phyloP scores from a whole-genome alignment of 2,797 vertebrate species.

The Pagetopsis macropterus region DNA sequence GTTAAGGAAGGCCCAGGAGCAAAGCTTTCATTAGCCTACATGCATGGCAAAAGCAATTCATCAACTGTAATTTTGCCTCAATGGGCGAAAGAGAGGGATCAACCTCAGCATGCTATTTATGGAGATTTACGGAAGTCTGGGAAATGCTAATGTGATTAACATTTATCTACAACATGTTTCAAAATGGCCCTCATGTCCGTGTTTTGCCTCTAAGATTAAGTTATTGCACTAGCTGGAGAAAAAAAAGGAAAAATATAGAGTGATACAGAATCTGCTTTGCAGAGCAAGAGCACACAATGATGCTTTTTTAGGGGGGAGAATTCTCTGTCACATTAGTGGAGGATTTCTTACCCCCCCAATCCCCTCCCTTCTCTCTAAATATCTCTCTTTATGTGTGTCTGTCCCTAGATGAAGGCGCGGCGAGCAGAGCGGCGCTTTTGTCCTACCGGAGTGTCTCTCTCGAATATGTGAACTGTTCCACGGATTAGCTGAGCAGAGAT shows the following conservation, averaged over 20 bases:
- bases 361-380: constrained; percentile 76
- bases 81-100: constrained; percentile 86
- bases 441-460: constrained; percentile 83
- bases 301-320: constrained; percentile 59
- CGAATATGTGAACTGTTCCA: constrained; percentile 85
- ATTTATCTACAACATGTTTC: constrained; percentile 88
- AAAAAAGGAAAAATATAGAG: constrained; percentile 57
- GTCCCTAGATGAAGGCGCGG: constrained; percentile 83
- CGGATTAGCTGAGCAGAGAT: constrained; percentile 88
- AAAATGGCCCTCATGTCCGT: constrained; percentile 84
- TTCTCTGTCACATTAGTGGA: constrained; percentile 83
- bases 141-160: constrained; percentile 90
- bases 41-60: constrained; percentile 88
- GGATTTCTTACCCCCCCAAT: constrained; percentile 65
- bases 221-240: constrained; percentile 72
- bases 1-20: constrained; percentile 88
- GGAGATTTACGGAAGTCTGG: constrained; percentile 88
- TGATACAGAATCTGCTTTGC: constrained; percentile 81
- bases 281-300: constrained; percentile 75
- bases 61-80: constrained; percentile 87
- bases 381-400: constrained; percentile 84
- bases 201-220: constrained; percentile 83
- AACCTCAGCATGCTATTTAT: constrained; percentile 88
- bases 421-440: constrained; percentile 82
- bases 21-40: constrained; percentile 88